These are phyloP conservation scores for Cyclargus thomasi DNA, from an alignment of 1,140 invertebrate species.

Conservation along the genomic window DNA sequence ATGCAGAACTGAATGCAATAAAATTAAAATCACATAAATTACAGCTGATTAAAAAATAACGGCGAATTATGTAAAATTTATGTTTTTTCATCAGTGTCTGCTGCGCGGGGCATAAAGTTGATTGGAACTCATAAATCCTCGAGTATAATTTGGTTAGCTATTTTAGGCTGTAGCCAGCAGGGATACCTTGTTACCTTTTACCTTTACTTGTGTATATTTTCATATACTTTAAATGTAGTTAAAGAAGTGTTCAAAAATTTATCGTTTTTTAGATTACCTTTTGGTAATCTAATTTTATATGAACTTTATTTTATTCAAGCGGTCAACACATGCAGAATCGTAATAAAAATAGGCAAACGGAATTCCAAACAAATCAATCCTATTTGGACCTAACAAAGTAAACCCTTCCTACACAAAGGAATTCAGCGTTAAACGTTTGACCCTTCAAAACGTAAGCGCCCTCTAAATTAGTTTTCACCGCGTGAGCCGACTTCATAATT, in stretches of 20 bases:
- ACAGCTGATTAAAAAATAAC: slow-evolving; percentile 3
- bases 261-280: no score
- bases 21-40: slow-evolving; percentile 4
- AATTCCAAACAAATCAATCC: slow-evolving; percentile 17
- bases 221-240: background rate
- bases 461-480: slow-evolving; percentile 1
- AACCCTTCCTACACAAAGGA: background rate
- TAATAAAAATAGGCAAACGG: background rate
- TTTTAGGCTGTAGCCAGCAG: slow-evolving; percentile 18
- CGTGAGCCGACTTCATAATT: slow-evolving; percentile 2
- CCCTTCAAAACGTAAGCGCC: background rate
- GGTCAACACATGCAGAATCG: background rate
- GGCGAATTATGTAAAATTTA: slow-evolving; percentile 7
- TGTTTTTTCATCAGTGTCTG: slow-evolving; percentile 2
- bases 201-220: background rate
- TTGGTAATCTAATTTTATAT: no score
- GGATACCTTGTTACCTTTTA: background rate
- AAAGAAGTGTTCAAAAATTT: no score
- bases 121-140: slow-evolving; percentile 26
- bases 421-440: background rate
- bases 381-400: background rate
- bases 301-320: background rate
- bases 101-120: slow-evolving; percentile 21
- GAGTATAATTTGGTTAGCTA: slow-evolving; percentile 27
- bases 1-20: background rate